Evolutionary conservation across 2,888 invertebrate genomes (phyloP), one percentile per base, ranked within the genome.

Genomic region (Morpho helenor): DNA sequence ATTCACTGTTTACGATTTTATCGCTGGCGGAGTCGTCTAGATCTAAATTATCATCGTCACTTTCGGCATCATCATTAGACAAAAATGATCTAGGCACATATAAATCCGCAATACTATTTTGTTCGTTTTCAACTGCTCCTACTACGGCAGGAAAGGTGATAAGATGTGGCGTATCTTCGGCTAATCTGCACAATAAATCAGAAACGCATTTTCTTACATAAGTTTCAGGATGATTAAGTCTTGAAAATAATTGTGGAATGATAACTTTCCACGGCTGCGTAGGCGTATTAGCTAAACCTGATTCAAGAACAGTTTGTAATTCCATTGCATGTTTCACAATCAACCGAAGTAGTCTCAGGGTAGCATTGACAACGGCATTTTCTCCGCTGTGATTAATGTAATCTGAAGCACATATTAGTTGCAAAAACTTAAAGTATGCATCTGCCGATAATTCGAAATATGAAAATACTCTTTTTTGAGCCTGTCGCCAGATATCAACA

Each of bases 241-340:
- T 93, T 6, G 98, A 98, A 82, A 99, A 98, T 47, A 99, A 85
- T 87, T 99, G 99, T 0, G 99, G 98, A 66, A 99, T 97, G 50
- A 99, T 98, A 54, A 96, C 96, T 87, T 97, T 98, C 99, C 99
- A 99, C 0, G 98, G 97, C 45, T 94, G 93, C 0, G 97, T 97
- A 3, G 98, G 98, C 0, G 98, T 98, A 50, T 94, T 94, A 4
- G 95, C 94, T 6, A 99, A 88, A 2, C 98, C 98, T 43, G 95
- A 94, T 80, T 98, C 97, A 1, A 98, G 89, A 1, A 96, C 96
- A 57, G 94, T 95, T 75, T 97, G 96, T 60, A 99, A 84, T 69
- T 98, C 97, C 79, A 96, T 93, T 0, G 98, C 97, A 80, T 99
- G 97, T 79, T 98, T 98, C 0, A 98, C 98, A 57, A 99, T 96